Conservation (phyloP, 2,888 invertebrate species). For the Pollenia griseotomentosa region DNA sequence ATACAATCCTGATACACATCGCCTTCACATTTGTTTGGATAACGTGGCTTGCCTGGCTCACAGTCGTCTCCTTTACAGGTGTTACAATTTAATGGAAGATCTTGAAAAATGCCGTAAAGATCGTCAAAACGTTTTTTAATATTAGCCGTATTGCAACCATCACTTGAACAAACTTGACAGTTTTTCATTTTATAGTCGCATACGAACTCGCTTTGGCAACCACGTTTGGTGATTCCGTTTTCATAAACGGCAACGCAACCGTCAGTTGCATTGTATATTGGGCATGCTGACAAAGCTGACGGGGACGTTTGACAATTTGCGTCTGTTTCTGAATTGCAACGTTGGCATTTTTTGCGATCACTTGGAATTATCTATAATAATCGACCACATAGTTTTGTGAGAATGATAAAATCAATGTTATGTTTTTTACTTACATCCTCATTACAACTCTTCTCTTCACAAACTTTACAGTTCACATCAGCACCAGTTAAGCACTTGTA, state of each 20-base stretch:
- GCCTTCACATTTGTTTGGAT: constrained; percentile 72
- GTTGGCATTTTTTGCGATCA: constrained; percentile 74
- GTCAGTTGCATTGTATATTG: constrained; percentile 69
- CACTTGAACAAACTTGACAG: constrained; percentile 72
- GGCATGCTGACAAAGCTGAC: constrained; percentile 68
- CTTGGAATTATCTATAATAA: constrained; percentile 69
- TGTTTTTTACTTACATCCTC: constrained; percentile 66
- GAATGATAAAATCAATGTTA: neutral
- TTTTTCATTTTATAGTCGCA: constrained; percentile 70
- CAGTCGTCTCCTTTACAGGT: constrained; percentile 73
- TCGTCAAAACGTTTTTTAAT: constrained; percentile 71
- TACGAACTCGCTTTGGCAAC: constrained; percentile 73
- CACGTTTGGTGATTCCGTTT: constrained; percentile 74
- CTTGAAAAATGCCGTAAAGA: constrained; percentile 75
- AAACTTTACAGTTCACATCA: constrained; percentile 73
- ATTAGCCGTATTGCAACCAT: constrained; percentile 74
- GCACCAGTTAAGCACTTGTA: constrained; percentile 73
- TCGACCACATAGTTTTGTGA: neutral
- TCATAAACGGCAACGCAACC: constrained; percentile 73
- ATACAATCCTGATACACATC: constrained; percentile 74
- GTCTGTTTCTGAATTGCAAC: constrained; percentile 74
- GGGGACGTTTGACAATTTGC: constrained; percentile 69
- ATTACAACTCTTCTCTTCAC: constrained; percentile 74
- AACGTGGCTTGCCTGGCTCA: constrained; percentile 8
- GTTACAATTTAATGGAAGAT: constrained; percentile 76